Percentiles rank a stretch among this genome's conserved stretches.
phyloP scores from a whole-genome alignment of 2,888 invertebrate species.

The Nephrotoma appendiculata region DNA sequence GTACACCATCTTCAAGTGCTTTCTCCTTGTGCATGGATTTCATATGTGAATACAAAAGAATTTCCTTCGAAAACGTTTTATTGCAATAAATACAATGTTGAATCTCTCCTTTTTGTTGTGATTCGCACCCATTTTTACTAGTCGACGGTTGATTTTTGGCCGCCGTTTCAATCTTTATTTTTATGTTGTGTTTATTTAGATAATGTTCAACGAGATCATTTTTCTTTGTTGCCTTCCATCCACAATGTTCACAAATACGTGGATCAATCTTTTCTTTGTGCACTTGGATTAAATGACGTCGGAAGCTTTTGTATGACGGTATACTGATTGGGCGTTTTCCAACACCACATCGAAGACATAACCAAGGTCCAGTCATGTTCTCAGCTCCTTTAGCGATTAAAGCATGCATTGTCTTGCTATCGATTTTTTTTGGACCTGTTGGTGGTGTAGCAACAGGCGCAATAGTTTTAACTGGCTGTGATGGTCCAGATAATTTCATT shows the following conservation, averaged over 20 bases:
- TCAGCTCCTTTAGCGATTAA: slow-evolving; percentile 45
- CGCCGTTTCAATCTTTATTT: slow-evolving; percentile 43
- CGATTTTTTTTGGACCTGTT: slow-evolving; percentile 37
- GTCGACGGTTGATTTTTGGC: not conserved
- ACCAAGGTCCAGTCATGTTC: slow-evolving; percentile 61
- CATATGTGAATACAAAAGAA: slow-evolving; percentile 57
- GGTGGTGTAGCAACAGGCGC: slow-evolving; percentile 2
- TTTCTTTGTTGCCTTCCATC: slow-evolving; percentile 56
- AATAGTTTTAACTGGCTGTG: slow-evolving; percentile 6
- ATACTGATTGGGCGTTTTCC: slow-evolving; percentile 54
- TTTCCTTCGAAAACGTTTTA: slow-evolving; percentile 52
- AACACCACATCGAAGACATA: slow-evolving; percentile 60
- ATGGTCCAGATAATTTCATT: slow-evolving; percentile 9
- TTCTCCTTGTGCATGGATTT: slow-evolving; percentile 48
- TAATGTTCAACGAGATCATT: slow-evolving; percentile 64
- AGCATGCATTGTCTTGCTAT: slow-evolving; percentile 45
- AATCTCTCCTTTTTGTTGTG: slow-evolving; percentile 27
- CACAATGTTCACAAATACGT: slow-evolving; percentile 72
- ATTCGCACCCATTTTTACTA: not conserved
- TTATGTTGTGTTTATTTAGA: slow-evolving; percentile 63
- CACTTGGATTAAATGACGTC: slow-evolving; percentile 66
- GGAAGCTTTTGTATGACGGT: slow-evolving; percentile 61
- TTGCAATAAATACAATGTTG: slow-evolving; percentile 59
- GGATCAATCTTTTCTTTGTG: slow-evolving; percentile 65
- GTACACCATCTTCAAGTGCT: slow-evolving; percentile 48